Evolutionary conservation across 2,797 vertebrate genomes (phyloP), one percentile per base, ranked within the genome.

Genomic region (Varecia variegata): DNA sequence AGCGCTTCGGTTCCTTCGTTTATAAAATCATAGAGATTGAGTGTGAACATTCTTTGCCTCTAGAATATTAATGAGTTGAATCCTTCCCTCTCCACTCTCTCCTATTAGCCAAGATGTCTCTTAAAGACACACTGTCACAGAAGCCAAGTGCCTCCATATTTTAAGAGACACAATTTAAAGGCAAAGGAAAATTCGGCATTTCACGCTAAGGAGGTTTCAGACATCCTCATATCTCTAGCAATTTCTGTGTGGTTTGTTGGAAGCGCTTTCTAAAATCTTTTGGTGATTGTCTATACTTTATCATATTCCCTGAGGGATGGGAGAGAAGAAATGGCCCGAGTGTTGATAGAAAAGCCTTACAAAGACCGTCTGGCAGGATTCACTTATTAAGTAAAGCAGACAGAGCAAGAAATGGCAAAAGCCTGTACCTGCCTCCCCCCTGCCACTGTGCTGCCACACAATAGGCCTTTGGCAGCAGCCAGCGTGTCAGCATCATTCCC

Each of bases 301-400:
- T 88, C 94, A 91, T 23, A 58, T 23, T 30, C 70, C 27, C 89
- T 0, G 2, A 43, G n/a, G 67, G 90, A 58, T 3, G 70, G 58
- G 43, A 93, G 70, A 95, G 73, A 91, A 94, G 73, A 95, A 96
- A 97, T 83, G 95, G 86, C 60, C 58, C 38, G 68, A 87, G 60
- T 21, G 35, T 90, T 97, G 94, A 85, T 13, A 90, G 80, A 54
- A 94, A 86, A 97, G 82, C 77, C 65, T 90, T 56, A 79, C 60
- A 70, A 65, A 67, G 38, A 30, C 85, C 82, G 25, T 12, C 80
- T 83, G 70, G 74, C 76, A 87, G 68, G 30, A 2, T 74, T 89
- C 67, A 65, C 92, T 92, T 92, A 81, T 58, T 95, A 94, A 92
- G 90, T 81, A 95, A 79, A 93, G 88, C 67, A 93, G 93, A 84